Evolutionary conservation across 2,113 vertebrate genomes (phyloP), one percentile per base, ranked within the genome.

Genomic region (Natator depressus): DNA sequence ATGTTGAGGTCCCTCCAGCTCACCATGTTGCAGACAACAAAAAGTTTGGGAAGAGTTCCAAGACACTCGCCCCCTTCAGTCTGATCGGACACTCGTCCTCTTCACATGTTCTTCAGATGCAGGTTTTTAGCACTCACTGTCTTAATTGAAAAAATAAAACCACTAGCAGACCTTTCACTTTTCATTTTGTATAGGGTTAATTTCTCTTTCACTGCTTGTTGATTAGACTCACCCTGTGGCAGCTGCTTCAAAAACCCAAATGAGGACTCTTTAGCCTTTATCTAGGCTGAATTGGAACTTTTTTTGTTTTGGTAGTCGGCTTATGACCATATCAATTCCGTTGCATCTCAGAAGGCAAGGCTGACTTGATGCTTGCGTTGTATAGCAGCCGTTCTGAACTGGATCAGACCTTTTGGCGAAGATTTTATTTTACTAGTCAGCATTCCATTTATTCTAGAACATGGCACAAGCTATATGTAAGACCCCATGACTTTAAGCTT

Each of bases 91-190:
- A 0, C 42, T 91, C 11, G 83, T 42, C 42, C 42, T 86, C 96
- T 94, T 81, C 24, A 13, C 6, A 31, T 9, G 16, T 80, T 47
- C 2, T 89, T 86, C 79, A 80, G 83, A 85, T 79, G 35, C 92
- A 84, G 54, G 86, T 87, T 92, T 89, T 94, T 79, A 91, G 94
- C 95, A 94, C 94, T 97, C 3, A 57, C 97, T 93, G 94, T 97
- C 96, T 97, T 97, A 92, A 91, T 86, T 84, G 53, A 22, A 10
- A 5, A 38, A 90, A 69, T 80, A 92, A 90, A 98, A 98, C 98
- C 98, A 98, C 98, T 98, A 98, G 96, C 96, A 96, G 80, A 25
- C 80, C 82, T 84, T n/a, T 93, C 91, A 82, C 27, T 84, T 96
- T 93, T 95, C 55, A 57, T 50, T 62, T 90, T 55, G 1, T 35